Conservation (phyloP, 2,113 vertebrate species). For the Amblyornis subalaris region DNA sequence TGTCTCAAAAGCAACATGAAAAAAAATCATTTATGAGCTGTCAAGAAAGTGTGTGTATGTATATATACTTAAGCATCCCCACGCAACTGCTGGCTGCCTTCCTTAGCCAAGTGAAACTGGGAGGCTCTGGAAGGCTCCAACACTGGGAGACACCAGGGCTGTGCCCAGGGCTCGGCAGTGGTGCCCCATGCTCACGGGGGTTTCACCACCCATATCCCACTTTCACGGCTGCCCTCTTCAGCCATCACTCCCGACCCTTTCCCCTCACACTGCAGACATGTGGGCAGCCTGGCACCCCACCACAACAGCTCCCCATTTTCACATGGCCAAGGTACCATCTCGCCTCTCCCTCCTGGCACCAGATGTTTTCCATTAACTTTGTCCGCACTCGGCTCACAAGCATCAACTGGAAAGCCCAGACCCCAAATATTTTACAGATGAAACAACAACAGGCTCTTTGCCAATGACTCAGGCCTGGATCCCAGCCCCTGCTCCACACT, state of each 20-base stretch:
- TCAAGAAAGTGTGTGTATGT: accelerated
- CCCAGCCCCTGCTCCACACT: neutral
- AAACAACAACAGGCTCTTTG: neutral
- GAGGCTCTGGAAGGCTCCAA: no score
- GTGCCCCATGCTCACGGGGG: accelerated
- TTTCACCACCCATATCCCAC: neutral
- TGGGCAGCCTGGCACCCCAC: accelerated
- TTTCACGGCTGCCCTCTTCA: neutral
- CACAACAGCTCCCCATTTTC: accelerated
- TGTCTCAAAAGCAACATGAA: neutral
- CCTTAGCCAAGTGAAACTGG: neutral
- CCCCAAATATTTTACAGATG: neutral
- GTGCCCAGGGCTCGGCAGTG: accelerated
- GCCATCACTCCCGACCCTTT: accelerated
- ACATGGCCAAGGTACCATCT: accelerated
- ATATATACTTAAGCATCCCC: accelerated
- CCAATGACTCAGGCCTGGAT: neutral
- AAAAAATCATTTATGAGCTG: neutral
- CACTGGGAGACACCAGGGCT: neutral
- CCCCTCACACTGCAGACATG: accelerated
- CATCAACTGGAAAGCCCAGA: neutral
- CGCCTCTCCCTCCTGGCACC: accelerated
- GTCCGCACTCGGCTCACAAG: neutral
- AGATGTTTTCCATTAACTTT: neutral
- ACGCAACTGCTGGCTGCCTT: neutral